Evolutionary conservation across 1,140 invertebrate genomes (phyloP).

Genomic region (Macrocentrus cingulum): DNA sequence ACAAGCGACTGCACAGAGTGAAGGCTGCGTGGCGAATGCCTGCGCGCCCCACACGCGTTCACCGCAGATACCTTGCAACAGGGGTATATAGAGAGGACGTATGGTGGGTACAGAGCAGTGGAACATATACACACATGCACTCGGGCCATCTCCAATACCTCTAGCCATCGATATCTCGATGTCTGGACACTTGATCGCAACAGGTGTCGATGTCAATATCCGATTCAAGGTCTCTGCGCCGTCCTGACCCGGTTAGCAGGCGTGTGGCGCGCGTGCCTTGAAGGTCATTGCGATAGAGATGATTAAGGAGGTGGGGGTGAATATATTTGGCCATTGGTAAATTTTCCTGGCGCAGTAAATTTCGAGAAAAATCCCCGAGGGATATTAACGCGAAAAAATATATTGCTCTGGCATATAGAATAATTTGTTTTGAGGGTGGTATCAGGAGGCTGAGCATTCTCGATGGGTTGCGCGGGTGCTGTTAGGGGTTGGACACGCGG

Average conservation of each 20-base stretch:
- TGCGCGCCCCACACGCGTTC: too few relatives aligned
- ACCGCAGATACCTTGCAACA: too few relatives aligned
- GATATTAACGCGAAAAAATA: too few relatives aligned
- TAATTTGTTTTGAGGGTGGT: neutral
- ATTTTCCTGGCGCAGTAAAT: too few relatives aligned
- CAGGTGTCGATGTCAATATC: conserved; percentile 36
- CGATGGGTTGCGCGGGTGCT: conserved; percentile 12
- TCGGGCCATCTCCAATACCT: conserved; percentile 18
- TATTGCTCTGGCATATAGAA: too few relatives aligned
- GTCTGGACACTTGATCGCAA: conserved; percentile 34
- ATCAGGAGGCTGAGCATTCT: conserved; percentile 19
- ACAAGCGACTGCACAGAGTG: too few relatives aligned
- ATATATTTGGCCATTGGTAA: too few relatives aligned
- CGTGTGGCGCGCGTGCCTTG: conserved; percentile 29
- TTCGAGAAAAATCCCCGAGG: too few relatives aligned
- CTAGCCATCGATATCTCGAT: conserved; percentile 33
- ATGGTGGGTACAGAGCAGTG: too few relatives aligned
- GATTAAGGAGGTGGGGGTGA: too few relatives aligned
- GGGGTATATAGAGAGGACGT: too few relatives aligned
- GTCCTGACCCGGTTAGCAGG: conserved; percentile 23
- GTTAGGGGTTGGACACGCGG: conserved; percentile 30
- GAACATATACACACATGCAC: conserved; percentile 1
- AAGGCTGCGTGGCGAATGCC: too few relatives aligned
- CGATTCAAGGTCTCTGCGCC: conserved; percentile 31
- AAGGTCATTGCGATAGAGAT: conserved; percentile 6